Base-by-base conservation (phyloP, 2,113 vertebrate species). In the Orthochromis malagaraziensis region DNA sequence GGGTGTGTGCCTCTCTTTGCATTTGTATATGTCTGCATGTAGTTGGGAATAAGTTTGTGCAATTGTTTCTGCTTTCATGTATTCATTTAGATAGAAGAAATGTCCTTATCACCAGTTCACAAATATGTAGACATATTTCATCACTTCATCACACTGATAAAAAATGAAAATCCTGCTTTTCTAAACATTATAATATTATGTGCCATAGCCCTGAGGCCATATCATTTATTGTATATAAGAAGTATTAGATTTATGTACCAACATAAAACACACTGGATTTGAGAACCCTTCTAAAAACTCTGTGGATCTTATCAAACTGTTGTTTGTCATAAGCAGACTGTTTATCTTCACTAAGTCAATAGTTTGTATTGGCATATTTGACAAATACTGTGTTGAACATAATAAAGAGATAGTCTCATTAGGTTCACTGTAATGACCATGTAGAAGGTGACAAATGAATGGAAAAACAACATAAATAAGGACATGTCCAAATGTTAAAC, bases 301-400 rank as follows among this genome's bases (percentile, higher is more conserved):
- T 81, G 31, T 17, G 29, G 9, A 73, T 58, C 57, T 86, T 77
- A 51, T 91, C 82, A 90, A 70, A 54, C 42, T 55, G 11, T 68
- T 40, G 29, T 88, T 65, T 79, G 29, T 51, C 75, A 21, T 38
- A 21, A 17, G 31, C 84, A 83, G 38, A 58, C 53, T 54, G 73
- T 68, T 13, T 85, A 51, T 87, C 83, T 75, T 86, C 57, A 79
- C 79, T 14, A 9, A 58, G 81, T 91, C 83, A 84, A 82, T 89
- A 53, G 65, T 26, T 82, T 54, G 33, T 85, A 91, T 93, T 87
- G 89, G 85, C 86, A 85, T 88, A 92, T 91, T 92, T 89, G 87
- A 88, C 87, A 88, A 89, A 90, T 68, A 92, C 35, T 88, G 65
- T 79, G 63, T 87, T 79, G 51, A 85, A 90, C 45, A 87, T 86